Conservation (phyloP, 1,140 invertebrate genomes). For the Macrocentrus cingulum region DNA sequence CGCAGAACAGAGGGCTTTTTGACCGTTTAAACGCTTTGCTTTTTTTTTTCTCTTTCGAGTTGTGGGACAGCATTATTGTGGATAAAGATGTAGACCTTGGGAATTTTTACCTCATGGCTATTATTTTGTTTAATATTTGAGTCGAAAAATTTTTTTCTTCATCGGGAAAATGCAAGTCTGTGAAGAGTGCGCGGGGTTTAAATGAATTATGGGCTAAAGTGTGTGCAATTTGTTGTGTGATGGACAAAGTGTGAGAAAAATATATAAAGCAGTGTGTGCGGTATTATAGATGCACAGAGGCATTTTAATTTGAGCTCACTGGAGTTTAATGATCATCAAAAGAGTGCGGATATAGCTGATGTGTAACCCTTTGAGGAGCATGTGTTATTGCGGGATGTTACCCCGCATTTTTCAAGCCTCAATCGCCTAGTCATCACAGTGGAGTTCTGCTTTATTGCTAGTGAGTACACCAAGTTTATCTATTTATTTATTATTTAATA, state of each 20-base stretch:
- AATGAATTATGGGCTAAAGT: no score
- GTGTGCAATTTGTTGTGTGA: no score
- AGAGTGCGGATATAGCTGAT: constrained; percentile 1
- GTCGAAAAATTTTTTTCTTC: constrained; percentile 9
- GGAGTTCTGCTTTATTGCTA: constrained; percentile 57
- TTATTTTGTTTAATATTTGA: no score
- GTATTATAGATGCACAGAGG: no score
- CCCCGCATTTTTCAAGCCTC: constrained; percentile 29
- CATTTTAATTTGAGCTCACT: not conserved
- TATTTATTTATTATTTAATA: no score
- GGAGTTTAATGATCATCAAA: not conserved
- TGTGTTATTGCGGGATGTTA: constrained; percentile 28
- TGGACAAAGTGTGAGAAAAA: no score
- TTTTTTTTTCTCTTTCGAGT: no score
- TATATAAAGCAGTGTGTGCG: no score
- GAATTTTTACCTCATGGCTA: constrained; percentile 24
- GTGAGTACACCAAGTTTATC: constrained; percentile 40
- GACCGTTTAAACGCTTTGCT: no score
- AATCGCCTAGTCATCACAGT: constrained; percentile 52
- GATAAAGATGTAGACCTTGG: constrained; percentile 31
- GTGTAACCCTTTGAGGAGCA: not conserved
- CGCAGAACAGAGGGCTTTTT: no score
- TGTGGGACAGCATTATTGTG: not conserved
- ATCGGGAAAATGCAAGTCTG: not conserved
- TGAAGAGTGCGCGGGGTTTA: no score